Base-by-base conservation (phyloP, 1,140 invertebrate species). In the Polypedilum vanderplanki region DNA sequence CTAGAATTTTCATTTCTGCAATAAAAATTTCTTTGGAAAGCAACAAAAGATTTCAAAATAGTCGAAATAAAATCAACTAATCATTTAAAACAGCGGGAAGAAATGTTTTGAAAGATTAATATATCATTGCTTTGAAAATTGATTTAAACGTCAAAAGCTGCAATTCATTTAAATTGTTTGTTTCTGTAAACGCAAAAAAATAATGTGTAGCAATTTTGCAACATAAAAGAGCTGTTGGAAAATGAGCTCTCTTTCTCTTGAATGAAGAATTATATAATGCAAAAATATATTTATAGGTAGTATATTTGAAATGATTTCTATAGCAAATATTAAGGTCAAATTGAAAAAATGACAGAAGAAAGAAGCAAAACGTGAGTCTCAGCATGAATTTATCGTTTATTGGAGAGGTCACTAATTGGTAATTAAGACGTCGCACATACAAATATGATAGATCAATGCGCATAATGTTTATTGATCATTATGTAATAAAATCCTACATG, bases 211-310 rank as follows among this genome's bases (percentile, higher is more conserved):
- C n/a, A 57, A 57, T 57, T 57, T 57, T 57, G 46, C 46, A 57
- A 57, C 46, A 57, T 57, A 57, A 57, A 57, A 57, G 10, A 57
- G 46, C 46, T 57, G n/a, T 57, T 57, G 46, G 46, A 57, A 57
- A 57, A 57, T 57, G 46, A 57, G 46, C 46, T 57, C 46, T 57
- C 46, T 57, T 5, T 57, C 46, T 57, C 46, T 57, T 5, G 24
- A 57, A 57, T 57, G 46, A 57, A 57, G 46, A 57, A 57, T 57
- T 57, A 57, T 57, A 57, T 57, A 57, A 57, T 57, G 46, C 46
- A 57, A 46, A 46, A 46, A 46, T 12, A 46, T 12, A 46, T 12
- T 12, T 12, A n/a, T n/a, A n/a, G n/a, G n/a, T n/a, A n/a, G n/a
- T 12, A 46, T 12, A 46, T 12, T 12, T 12, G 8, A 57, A 57